Percentiles rank a stretch among this genome's conserved stretches.
phyloP scores from a whole-genome alignment of 2,113 vertebrate genomes.

The Hippocampus guttulatus region DNA sequence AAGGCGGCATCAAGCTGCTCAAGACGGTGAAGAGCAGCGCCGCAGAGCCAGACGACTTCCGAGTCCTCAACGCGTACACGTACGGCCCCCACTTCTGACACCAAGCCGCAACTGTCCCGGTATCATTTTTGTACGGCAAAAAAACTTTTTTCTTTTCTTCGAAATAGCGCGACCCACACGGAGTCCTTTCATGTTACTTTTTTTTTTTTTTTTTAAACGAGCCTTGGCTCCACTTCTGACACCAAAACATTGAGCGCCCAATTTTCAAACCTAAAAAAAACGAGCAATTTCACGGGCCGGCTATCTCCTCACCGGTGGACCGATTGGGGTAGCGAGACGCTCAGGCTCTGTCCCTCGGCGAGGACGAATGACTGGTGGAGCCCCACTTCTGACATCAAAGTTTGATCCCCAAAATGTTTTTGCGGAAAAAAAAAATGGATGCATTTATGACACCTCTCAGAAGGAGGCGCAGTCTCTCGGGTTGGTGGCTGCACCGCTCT shows the following conservation, averaged over 20 bases:
- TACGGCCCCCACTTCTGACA: slow-evolving; percentile 43
- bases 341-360: not conserved
- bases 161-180: too few species aligned
- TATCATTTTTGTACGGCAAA: not conserved
- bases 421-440: too few species aligned
- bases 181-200: too few species aligned
- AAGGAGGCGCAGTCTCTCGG: too few species aligned
- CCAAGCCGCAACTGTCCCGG: not conserved
- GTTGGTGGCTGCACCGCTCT: too few species aligned
- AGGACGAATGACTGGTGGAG: not conserved
- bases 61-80: slow-evolving; percentile 84
- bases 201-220: too few species aligned
- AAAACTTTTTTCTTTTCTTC: not conserved
- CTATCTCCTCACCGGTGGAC: not conserved
- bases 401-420: too few species aligned
- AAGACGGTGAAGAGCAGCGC: slow-evolving; percentile 79
- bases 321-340: not conserved
- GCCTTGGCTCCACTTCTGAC: not conserved
- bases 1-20: slow-evolving; percentile 85
- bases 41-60: slow-evolving; percentile 78
- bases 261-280: not conserved
- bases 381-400: not conserved
- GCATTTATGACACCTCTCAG: too few species aligned
- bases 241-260: not conserved
- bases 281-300: not conserved